phyloP scores from a whole-genome alignment of 2,113 vertebrate genomes.

The Barnardius zonarius region DNA sequence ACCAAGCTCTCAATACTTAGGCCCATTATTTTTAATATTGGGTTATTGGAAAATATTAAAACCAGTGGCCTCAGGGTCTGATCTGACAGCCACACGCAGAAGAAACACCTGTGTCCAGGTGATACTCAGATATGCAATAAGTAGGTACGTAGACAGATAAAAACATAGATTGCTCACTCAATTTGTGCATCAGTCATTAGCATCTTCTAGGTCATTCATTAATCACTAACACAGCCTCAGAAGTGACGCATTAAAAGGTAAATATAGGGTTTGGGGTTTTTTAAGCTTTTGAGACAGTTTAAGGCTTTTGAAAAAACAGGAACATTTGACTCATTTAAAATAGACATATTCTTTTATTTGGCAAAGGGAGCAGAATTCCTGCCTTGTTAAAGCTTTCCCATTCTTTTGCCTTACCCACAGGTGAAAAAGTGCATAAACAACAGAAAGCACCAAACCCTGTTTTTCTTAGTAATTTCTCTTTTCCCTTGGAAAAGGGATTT shows the following conservation, averaged over 20 bases:
- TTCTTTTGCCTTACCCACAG: background rate
- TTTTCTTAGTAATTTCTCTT: background rate
- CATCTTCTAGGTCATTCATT: background rate
- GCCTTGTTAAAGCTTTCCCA: background rate
- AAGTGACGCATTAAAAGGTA: background rate
- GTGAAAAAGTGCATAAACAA: background rate
- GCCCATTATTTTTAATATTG: background rate
- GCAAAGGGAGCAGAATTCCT: background rate
- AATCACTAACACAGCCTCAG: background rate
- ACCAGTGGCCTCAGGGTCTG: background rate
- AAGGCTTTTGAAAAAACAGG: background rate
- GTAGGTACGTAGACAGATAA: background rate
- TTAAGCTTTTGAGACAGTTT: background rate
- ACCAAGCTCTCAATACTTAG: background rate
- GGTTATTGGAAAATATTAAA: background rate
- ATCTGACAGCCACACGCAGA: background rate
- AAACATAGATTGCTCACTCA: background rate
- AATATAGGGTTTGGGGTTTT: background rate
- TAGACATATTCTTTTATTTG: background rate
- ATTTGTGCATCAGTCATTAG: fast-evolving
- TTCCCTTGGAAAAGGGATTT: background rate
- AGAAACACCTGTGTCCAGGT: background rate
- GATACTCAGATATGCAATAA: background rate
- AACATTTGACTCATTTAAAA: background rate
- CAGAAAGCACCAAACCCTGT: background rate